Conservation (phyloP, 2,888 invertebrate genomes). For the Amphimallon solstitiale region DNA sequence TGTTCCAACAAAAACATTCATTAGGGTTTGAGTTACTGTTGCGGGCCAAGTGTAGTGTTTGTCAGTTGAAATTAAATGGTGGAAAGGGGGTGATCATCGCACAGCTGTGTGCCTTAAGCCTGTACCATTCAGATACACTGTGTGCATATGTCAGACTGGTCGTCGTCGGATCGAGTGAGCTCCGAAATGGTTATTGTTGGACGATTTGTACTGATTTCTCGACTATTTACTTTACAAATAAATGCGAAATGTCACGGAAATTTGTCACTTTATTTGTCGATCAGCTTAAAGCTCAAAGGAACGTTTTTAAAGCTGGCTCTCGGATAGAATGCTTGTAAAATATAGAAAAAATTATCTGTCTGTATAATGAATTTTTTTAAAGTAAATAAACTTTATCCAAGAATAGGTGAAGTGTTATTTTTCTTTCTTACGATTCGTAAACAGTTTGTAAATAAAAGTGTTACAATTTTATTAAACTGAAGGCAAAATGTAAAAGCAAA, state of each 20-base stretch:
- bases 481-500: no score
- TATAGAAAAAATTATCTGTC: no score
- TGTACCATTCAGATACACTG: slow-evolving; percentile 55
- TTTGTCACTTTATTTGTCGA: slow-evolving; percentile 31
- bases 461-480: no score
- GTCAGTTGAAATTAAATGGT: slow-evolving; percentile 49
- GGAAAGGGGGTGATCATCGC: slow-evolving; percentile 56
- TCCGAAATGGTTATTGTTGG: slow-evolving; percentile 54
- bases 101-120: slow-evolving; percentile 61
- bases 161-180: slow-evolving; percentile 56
- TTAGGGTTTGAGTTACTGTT: slow-evolving; percentile 19
- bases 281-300: slow-evolving; percentile 1
- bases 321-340: no score
- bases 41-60: neutral
- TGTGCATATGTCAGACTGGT: slow-evolving; percentile 62
- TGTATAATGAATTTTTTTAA: no score
- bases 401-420: no score
- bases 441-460: no score
- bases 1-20: slow-evolving; percentile 52
- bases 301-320: neutral
- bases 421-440: no score
- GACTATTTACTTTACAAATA: slow-evolving; percentile 57
- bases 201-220: slow-evolving; percentile 58
- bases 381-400: no score
- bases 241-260: slow-evolving; percentile 34